Base-by-base conservation (phyloP, 2,113 vertebrate species). In the Holacanthus passer region DNA sequence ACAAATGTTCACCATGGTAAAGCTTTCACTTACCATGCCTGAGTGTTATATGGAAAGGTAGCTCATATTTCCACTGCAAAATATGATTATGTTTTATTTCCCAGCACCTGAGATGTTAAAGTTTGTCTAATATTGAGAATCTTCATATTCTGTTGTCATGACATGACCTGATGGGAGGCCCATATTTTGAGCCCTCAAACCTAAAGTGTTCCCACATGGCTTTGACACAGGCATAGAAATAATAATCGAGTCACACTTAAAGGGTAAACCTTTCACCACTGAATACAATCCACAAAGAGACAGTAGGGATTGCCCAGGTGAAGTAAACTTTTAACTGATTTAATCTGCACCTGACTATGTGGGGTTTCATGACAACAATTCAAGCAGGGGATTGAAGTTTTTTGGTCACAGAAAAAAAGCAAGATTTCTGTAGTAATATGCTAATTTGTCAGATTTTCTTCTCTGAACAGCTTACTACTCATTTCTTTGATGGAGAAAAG, bases 21-120 rank as follows among this genome's bases (percentile, higher is more conserved):
- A 76, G 69, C 68, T 72, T 69, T 78, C 72, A 82, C 84, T 86
- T 87, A 91, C 83, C 91, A 92, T 92, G 89, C 73, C 64, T 66
- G 22, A 60, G 58, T 76, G 65, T 59, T 64, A 32, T 17, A 71
- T 66, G 65, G 43, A 58, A 48, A 35, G 52, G 39, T 14, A 35
- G n/a, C 27, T 79, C 9, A 59, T 41, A 73, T 67, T 52, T 41
- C 53, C 55, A 50, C 24, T 55, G 41, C 68, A 58, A 45, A 67
- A 59, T 52, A 41, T 43, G 5, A 60, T 37, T 37, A 8, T n/a
- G 47, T 63, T 12, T 22, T 12, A 52, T 52, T 60, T 55, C 50
- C 10, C 9, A 50, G 32, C 13, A 62, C 2, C 10, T 32, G 12
- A 37, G 14, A 59, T 35, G 50, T 13, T 48, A 7, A 43, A 55